Evolutionary conservation across 2,113 vertebrate genomes (phyloP), one percentile per base, ranked within the genome.

Genomic region (Panthera tigris): DNA sequence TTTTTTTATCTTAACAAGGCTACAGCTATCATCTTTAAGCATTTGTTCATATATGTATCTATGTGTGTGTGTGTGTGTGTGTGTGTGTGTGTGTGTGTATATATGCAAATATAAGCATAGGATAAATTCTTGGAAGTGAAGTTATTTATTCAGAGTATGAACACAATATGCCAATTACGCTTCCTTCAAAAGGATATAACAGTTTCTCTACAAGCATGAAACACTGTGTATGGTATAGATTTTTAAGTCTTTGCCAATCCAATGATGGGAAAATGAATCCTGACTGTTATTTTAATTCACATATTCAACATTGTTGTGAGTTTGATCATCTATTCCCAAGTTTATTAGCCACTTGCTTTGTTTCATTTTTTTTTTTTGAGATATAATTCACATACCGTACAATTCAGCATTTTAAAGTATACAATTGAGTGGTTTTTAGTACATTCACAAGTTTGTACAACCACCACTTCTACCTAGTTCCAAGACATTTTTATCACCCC

Each of bases 161-260:
- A 61, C 5, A 68, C 50, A 69, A 61, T 66, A 76, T 87, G 27
- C 13, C 65, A 73, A 25, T 91, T 83, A 73, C 33, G 52, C 76
- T 87, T n/a, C 45, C n/a, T 31, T 78, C 16, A 87, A 69, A 16
- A 83, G 21, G 25, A 69, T 61, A n/a, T 31, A 63, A 25, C 11
- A 29, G 16, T 81, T 91, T 94, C 45, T 66, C 16, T 71, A 57
- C 27, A 76, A n/a, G 25, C 41, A 55, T 71, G 41, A 92, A 89
- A 82, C 3, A 31, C 23, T 80, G 4, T 81, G 11, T 83, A 3
- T 69, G 11, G 78, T 50, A 88, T 4, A 80, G 84, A 91, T 61
- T 39, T 83, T 89, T 74, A 88, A 78, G 31, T 91, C 19, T 94
- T 92, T 91, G n/a, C 39, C 69, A 76, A 71, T 81, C 29, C n/a